Conservation (phyloP, 2,797 vertebrate species). For the Glossophaga mutica region DNA sequence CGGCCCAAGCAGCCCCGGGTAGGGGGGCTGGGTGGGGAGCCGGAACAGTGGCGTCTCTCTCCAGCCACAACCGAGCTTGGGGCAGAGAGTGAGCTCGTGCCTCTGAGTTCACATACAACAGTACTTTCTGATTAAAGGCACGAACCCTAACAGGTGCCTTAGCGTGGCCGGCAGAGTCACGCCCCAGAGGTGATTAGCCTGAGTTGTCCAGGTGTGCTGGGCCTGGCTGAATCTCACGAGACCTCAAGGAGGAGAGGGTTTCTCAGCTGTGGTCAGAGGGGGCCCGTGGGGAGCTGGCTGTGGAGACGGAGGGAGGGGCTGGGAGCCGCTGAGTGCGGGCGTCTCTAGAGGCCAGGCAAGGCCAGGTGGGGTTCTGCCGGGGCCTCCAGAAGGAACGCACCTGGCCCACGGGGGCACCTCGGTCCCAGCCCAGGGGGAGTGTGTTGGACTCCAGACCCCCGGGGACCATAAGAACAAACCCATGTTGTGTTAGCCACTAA, state of each 20-base stretch:
- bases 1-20: rapidly evolving
- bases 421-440: too few species aligned
- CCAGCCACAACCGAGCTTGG: not conserved
- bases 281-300: not conserved
- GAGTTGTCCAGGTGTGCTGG: not conserved
- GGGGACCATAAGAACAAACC: rapidly evolving
- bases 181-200: not conserved
- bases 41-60: rapidly evolving
- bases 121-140: not conserved
- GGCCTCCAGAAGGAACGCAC: not conserved
- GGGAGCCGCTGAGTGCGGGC: rapidly evolving
- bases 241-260: not conserved
- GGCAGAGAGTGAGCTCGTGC: too few species aligned
- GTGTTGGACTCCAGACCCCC: not conserved
- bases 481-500: not conserved
- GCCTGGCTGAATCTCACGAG: rapidly evolving
- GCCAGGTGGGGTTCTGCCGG: too few species aligned
- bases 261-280: rapidly evolving
- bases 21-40: rapidly evolving
- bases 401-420: not conserved
- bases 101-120: too few species aligned
- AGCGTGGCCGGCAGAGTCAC: not conserved
- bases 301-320: not conserved
- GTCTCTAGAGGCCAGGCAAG: not conserved
- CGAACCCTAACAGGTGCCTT: not conserved